Evolutionary conservation across 2,113 vertebrate genomes (phyloP).

Genomic region (Phoenicopterus ruber): DNA sequence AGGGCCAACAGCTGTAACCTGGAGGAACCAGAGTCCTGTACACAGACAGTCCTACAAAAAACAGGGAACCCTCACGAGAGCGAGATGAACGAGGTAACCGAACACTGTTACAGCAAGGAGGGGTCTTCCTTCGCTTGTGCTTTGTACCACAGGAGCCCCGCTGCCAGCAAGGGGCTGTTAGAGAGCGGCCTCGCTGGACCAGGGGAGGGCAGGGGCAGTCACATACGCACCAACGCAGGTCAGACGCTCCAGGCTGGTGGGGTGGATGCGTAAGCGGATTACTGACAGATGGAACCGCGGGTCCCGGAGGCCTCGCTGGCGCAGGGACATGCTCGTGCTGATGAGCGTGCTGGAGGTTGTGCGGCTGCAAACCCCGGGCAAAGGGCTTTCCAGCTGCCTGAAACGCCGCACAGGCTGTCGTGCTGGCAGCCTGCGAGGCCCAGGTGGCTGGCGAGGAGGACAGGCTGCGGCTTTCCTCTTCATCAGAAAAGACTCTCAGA

Average conservation of each 20-base stretch:
- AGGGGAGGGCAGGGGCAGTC: background rate
- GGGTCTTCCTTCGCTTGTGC: too few relatives aligned
- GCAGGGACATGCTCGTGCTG: accelerated
- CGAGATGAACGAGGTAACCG: background rate
- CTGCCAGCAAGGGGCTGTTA: background rate
- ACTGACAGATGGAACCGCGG: accelerated
- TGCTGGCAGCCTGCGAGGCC: accelerated
- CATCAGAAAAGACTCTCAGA: background rate
- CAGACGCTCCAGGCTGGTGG: background rate
- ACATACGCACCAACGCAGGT: accelerated
- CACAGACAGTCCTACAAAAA: background rate
- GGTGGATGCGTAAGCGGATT: accelerated
- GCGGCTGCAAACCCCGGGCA: background rate
- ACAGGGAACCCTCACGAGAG: background rate
- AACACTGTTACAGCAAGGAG: background rate
- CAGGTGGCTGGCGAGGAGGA: background rate
- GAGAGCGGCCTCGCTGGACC: accelerated
- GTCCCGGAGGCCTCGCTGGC: accelerated
- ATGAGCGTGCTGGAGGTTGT: background rate
- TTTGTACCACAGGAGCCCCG: background rate
- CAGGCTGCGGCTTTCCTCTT: background rate
- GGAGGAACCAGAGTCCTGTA: background rate
- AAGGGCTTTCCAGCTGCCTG: background rate
- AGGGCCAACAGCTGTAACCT: background rate
- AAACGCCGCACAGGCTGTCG: accelerated